Evolutionary conservation across 2,888 invertebrate genomes (phyloP).

Genomic region (Crossocerus cetratus): DNA sequence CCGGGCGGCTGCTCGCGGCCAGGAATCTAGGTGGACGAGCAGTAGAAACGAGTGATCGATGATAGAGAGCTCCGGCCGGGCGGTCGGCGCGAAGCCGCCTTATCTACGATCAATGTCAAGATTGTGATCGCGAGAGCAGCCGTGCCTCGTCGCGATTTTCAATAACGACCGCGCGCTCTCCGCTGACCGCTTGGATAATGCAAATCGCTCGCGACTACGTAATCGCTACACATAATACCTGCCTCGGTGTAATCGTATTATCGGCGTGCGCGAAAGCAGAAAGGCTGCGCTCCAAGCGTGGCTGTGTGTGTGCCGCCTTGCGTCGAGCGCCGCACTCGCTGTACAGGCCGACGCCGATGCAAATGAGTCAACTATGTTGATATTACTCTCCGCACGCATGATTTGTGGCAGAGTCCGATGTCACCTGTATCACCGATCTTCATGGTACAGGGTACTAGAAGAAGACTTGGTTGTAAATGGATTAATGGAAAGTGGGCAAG

Average conservation of each 20-base stretch:
- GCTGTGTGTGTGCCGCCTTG: background rate
- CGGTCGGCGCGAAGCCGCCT: conserved; percentile 8
- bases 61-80: conserved; percentile 45
- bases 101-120: conserved; percentile 62
- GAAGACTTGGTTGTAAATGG: too few species aligned
- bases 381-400: too few species aligned
- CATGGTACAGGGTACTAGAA: too few species aligned
- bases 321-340: too few species aligned
- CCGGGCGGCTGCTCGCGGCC: conserved; percentile 5
- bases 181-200: conserved; percentile 29
- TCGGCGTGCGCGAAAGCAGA: conserved; percentile 32
- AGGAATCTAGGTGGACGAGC: conserved; percentile 48
- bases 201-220: conserved; percentile 40
- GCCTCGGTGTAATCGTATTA: conserved; percentile 38
- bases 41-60: conserved; percentile 57
- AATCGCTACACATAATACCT: conserved; percentile 42
- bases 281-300: conserved; percentile 31
- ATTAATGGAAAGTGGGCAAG: too few species aligned
- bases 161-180: conserved; percentile 38
- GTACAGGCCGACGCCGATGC: too few species aligned
- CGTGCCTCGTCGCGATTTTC: conserved; percentile 50
- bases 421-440: too few species aligned
- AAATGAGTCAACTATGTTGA: too few species aligned
- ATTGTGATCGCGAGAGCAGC: conserved; percentile 44
- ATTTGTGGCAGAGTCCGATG: too few species aligned